A percentile compares a stretch with the other conserved stretches of the same genome.
Conservation (phyloP, 2,797 vertebrate species). For the Parauchenoglanis ngamensis region DNA sequence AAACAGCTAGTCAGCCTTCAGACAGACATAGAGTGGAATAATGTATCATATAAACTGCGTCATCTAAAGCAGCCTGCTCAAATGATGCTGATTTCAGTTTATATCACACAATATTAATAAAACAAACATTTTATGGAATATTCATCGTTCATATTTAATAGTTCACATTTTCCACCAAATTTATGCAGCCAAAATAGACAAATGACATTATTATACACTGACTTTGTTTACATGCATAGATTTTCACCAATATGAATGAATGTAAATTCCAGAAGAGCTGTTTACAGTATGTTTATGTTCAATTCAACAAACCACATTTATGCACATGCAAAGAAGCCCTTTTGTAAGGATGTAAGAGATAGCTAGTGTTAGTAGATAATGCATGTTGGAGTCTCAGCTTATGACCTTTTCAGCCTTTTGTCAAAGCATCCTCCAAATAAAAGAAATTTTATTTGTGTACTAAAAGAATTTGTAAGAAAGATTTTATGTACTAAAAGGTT, state of each 20-base stretch:
- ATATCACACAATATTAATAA: neutral
- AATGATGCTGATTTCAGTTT: neutral
- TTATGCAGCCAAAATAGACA: neutral
- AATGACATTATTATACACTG: neutral
- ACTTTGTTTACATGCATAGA: neutral
- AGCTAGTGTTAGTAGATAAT: neutral
- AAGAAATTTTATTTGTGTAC: neutral
- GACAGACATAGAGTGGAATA: neutral
- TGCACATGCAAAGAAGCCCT: neutral
- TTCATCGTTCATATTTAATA: neutral
- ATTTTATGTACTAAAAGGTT: neutral
- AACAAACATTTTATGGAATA: neutral
- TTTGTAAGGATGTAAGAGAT: neutral
- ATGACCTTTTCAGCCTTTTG: neutral
- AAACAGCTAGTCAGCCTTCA: neutral
- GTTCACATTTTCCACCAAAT: neutral
- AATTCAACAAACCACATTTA: neutral
- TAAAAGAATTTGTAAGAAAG: neutral
- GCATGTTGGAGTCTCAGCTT: neutral
- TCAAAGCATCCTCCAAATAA: neutral
- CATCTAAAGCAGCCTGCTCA: neutral
- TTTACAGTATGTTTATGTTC: neutral
- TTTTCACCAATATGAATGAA: neutral
- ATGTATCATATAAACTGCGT: too few relatives aligned
- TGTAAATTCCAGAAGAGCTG: neutral